phyloP scores from a whole-genome alignment of 92 coral and sea anemone species.

The Isaurus tuberculatus region DNA sequence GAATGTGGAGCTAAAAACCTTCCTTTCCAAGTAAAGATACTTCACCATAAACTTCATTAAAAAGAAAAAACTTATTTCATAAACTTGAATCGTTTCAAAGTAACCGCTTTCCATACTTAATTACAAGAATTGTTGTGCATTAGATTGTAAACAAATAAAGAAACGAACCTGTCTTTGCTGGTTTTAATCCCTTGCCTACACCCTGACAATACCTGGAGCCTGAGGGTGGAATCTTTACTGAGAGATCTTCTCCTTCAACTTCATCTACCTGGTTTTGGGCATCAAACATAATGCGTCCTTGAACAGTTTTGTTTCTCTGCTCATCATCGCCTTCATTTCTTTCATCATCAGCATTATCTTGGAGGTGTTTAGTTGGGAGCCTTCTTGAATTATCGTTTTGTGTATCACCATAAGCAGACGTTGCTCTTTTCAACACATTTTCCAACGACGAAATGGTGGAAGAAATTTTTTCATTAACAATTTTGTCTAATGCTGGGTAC shows the following conservation, averaged over 20 bases:
- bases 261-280: neutral
- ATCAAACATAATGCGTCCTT: neutral
- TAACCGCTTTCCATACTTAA: too few relatives aligned
- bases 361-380: too few relatives aligned
- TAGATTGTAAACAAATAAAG: neutral
- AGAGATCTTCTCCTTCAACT: neutral
- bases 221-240: neutral
- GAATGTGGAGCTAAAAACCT: too few relatives aligned
- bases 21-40: too few relatives aligned
- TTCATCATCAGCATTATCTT: neutral
- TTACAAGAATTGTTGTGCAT: neutral
- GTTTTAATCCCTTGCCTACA: neutral
- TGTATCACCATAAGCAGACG: constrained; percentile 9
- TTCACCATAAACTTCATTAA: too few relatives aligned
- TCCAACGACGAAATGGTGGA: constrained; percentile 62
- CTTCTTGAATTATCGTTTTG: constrained; percentile 39
- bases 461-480: constrained; percentile 54
- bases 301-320: neutral
- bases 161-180: constrained; percentile 17
- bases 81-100: too few relatives aligned
- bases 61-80: too few relatives aligned
- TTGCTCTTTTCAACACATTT: constrained; percentile 52
- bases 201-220: neutral
- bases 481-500: constrained; percentile 57
- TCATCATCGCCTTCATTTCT: neutral